These are phyloP conservation scores for Drosophila kambysellisi DNA, from an alignment of 2,888 invertebrate genomes.

Conservation along the genomic window DNA sequence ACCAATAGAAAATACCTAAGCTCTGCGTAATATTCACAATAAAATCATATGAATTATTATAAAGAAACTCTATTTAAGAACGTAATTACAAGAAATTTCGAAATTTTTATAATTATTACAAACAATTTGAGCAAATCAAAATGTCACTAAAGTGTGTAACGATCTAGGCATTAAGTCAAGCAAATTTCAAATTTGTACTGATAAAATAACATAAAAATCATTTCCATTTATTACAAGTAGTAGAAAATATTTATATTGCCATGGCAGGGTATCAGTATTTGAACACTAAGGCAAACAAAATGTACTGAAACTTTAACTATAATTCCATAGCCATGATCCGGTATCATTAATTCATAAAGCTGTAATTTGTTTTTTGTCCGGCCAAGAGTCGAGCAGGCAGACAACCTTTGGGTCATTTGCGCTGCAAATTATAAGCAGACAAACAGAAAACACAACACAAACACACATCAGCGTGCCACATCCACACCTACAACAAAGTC, in stretches of 20 bases:
- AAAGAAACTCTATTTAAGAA: too few relatives aligned
- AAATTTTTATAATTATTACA: too few relatives aligned
- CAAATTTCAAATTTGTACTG: too few relatives aligned
- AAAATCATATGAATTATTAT: too few relatives aligned
- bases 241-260: background rate
- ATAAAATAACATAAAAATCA: background rate
- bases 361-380: conserved; percentile 65
- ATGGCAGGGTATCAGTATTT: conserved; percentile 3
- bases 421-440: conserved; percentile 66
- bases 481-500: conserved; percentile 50
- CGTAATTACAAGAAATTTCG: too few relatives aligned
- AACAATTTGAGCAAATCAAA: too few relatives aligned
- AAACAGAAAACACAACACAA: conserved; percentile 40
- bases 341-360: conserved; percentile 73
- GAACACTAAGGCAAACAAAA: conserved; percentile 29
- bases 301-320: conserved; percentile 41
- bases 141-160: background rate
- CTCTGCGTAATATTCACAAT: background rate
- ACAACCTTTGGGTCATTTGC: conserved; percentile 68
- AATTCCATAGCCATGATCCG: conserved; percentile 32
- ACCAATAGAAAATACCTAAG: background rate
- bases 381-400: conserved; percentile 31
- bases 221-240: background rate
- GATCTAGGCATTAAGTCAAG: background rate
- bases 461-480: conserved; percentile 21